phyloP scores from a whole-genome alignment of 2,797 vertebrate species.

The Protonibea diacanthus region DNA sequence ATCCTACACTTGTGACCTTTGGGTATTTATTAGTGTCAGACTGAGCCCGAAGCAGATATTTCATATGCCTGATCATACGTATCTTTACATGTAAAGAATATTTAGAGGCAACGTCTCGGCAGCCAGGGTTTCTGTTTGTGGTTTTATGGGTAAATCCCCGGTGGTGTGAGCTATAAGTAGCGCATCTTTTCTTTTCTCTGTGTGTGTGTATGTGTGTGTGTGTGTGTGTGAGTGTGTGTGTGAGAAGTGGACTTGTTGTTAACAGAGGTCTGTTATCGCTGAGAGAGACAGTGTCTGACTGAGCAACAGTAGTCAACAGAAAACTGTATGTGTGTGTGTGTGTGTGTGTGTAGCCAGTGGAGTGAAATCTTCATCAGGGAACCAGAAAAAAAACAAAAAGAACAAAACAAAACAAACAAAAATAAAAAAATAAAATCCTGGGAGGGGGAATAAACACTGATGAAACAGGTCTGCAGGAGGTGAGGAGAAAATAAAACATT shows the following conservation, averaged over 20 bases:
- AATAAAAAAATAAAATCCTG: background rate
- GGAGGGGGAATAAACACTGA: constrained; percentile 17
- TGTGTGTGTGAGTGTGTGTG: background rate
- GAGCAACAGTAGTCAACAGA: constrained; percentile 84
- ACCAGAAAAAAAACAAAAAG: constrained; percentile 37
- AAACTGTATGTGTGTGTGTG: constrained; percentile 62
- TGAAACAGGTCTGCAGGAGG: constrained; percentile 25
- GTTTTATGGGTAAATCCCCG: background rate
- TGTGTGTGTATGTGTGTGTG: background rate
- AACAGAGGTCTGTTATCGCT: constrained; percentile 61
- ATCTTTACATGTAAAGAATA: constrained; percentile 19
- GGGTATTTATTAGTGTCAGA: background rate
- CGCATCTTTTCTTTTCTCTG: background rate
- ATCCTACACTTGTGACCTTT: constrained; percentile 8
- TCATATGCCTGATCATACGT: background rate
- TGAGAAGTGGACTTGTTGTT: constrained; percentile 1
- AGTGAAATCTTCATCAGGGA: constrained; percentile 62
- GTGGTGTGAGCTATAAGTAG: background rate
- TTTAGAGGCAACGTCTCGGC: constrained; percentile 37
- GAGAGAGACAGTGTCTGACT: constrained; percentile 85
- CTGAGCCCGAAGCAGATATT: background rate
- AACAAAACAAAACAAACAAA: background rate
- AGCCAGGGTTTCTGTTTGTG: background rate
- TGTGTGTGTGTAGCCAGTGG: constrained; percentile 66
- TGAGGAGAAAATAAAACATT: constrained; percentile 29